These are phyloP conservation scores for Venusia cambrica DNA, from an alignment of 2,888 invertebrate genomes.

Conservation along the genomic window DNA sequence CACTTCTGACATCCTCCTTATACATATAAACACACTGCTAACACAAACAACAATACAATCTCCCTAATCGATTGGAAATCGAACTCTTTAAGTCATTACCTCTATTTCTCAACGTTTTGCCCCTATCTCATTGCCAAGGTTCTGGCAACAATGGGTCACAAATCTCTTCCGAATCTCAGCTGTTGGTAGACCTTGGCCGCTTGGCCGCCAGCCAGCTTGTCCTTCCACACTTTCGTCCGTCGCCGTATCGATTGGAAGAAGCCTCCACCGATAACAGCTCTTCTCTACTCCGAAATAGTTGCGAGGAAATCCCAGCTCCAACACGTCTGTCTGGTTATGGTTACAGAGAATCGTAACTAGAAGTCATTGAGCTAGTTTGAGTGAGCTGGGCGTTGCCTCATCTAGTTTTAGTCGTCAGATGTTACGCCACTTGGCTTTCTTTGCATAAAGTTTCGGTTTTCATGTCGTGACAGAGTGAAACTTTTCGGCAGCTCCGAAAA, in stretches of 20 bases:
- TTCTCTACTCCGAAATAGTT: background rate
- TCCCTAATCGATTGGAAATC: background rate
- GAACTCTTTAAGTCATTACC: conserved; percentile 6
- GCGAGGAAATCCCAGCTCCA: conserved; percentile 1
- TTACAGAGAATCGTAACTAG: too few species aligned
- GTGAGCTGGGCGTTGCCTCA: too few species aligned
- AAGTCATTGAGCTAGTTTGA: too few species aligned
- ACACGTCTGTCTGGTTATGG: background rate
- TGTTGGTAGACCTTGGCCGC: conserved; percentile 16
- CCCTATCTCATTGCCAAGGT: conserved; percentile 23
- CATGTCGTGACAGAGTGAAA: too few species aligned
- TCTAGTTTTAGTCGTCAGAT: too few species aligned
- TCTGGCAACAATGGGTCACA: conserved; percentile 10
- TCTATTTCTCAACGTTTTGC: too few species aligned
- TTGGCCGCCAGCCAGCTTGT: conserved; percentile 38
- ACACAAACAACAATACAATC: too few species aligned
- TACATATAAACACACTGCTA: too few species aligned
- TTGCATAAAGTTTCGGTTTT: too few species aligned
- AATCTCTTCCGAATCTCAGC: conserved; percentile 15
- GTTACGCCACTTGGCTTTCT: too few species aligned
- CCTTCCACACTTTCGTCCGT: conserved; percentile 39
- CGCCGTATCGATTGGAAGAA: conserved; percentile 35
- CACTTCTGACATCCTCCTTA: too few species aligned
- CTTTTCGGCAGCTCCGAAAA: too few species aligned
- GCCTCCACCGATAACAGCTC: conserved; percentile 14